A percentile compares a stretch with the other conserved stretches of the same genome.
Conservation (phyloP, 1,140 invertebrate genomes). For the Tachypleus tridentatus region DNA sequence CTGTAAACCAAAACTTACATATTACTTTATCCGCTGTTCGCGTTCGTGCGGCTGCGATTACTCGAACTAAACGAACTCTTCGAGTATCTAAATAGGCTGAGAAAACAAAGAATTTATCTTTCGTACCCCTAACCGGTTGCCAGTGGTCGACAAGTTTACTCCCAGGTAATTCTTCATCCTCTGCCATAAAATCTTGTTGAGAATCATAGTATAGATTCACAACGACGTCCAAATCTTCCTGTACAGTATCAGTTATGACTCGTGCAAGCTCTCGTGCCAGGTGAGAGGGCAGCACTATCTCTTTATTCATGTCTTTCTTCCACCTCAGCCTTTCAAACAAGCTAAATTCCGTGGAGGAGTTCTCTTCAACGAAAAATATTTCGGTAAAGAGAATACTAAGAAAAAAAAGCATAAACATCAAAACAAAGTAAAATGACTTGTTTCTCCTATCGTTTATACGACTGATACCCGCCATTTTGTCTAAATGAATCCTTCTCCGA, state of each 20-base stretch:
- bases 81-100: constrained; percentile 66
- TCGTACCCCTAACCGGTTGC: constrained; percentile 33
- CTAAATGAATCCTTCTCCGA: constrained; percentile 38
- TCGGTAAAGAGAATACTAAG: constrained; percentile 70
- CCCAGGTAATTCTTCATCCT: too few relatives aligned
- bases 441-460: constrained; percentile 50
- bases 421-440: constrained; percentile 73
- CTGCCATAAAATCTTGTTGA: constrained; percentile 1
- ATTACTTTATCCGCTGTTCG: constrained; percentile 59
- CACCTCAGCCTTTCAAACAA: constrained; percentile 11
- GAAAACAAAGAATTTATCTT: constrained; percentile 73
- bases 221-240: not conserved
- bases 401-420: constrained; percentile 80
- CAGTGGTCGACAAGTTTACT: constrained; percentile 26
- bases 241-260: constrained; percentile 12
- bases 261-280: constrained; percentile 22
- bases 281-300: constrained; percentile 20
- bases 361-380: constrained; percentile 54
- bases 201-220: not conserved
- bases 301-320: constrained; percentile 13
- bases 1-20: constrained; percentile 64
- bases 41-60: constrained; percentile 78
- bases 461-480: constrained; percentile 16
- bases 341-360: constrained; percentile 7
- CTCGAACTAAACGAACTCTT: constrained; percentile 47